These are phyloP conservation scores for Arnoldichthys spilopterus DNA, from an alignment of 2,797 vertebrate species.

Conservation along the genomic window DNA sequence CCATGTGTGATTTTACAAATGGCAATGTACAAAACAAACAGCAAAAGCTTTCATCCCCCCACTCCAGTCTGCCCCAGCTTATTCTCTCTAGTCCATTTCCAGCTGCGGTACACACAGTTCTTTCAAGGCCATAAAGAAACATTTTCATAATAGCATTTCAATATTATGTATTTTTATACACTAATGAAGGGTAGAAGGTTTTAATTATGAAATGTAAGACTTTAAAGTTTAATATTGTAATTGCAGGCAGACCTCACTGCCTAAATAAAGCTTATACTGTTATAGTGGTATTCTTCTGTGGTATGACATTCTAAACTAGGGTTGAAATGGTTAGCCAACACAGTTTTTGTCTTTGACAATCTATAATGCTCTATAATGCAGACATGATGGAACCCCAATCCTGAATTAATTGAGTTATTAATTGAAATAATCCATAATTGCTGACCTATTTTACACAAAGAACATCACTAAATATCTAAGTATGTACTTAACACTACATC, in stretches of 20 bases:
- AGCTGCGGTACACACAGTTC: too few species aligned
- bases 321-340: too few species aligned
- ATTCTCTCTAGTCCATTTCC: too few species aligned
- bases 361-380: too few species aligned
- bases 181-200: neutral
- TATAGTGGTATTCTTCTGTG: too few species aligned
- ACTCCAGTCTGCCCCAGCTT: neutral
- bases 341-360: too few species aligned
- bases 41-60: constrained; percentile 12
- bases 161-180: neutral
- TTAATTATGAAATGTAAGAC: neutral
- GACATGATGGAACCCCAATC: too few species aligned
- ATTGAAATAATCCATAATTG: neutral
- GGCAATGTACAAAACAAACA: constrained; percentile 60
- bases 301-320: too few species aligned
- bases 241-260: too few species aligned
- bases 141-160: neutral
- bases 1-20: constrained; percentile 58
- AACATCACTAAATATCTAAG: neutral
- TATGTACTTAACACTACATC: neutral
- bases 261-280: too few species aligned
- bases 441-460: neutral
- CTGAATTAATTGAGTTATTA: neutral
- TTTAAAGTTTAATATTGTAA: too few species aligned
- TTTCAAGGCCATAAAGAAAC: neutral